Conservation (phyloP, 2,113 vertebrate species). For the Anguilla rostrata region DNA sequence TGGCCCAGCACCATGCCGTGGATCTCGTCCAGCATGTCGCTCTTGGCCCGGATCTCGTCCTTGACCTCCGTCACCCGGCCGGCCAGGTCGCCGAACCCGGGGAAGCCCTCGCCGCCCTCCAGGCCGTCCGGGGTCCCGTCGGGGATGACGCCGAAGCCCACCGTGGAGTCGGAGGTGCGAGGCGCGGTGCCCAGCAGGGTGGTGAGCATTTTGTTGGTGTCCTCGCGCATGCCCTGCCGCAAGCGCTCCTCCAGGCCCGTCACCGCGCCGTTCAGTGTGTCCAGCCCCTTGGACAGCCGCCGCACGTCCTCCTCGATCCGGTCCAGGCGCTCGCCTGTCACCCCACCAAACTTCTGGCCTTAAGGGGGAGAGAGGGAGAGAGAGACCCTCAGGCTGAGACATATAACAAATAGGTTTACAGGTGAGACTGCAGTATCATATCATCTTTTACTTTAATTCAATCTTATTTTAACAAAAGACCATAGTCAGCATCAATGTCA, state of each 20-base stretch:
- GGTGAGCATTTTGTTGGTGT: constrained; percentile 80
- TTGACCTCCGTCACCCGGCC: constrained; percentile 88
- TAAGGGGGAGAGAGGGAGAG: constrained; percentile 22
- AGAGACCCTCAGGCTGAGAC: neutral
- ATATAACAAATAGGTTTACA: neutral
- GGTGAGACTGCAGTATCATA: neutral
- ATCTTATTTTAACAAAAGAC: neutral
- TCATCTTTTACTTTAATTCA: too few species aligned
- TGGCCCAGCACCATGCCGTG: constrained; percentile 89
- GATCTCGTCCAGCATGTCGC: constrained; percentile 84
- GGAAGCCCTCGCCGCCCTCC: constrained; percentile 66
- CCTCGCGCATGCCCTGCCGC: constrained; percentile 78
- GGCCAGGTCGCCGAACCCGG: constrained; percentile 78
- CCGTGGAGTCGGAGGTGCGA: constrained; percentile 59
- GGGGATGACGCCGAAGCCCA: constrained; percentile 83
- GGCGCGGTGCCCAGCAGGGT: constrained; percentile 71
- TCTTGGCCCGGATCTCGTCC: constrained; percentile 82
- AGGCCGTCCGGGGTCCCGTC: constrained; percentile 74
- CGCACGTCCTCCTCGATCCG: constrained; percentile 86
- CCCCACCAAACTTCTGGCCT: constrained; percentile 76
- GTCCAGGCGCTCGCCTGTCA: constrained; percentile 86
- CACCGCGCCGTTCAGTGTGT: constrained; percentile 79
- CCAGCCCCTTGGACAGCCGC: constrained; percentile 80
- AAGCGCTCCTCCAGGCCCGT: constrained; percentile 79
- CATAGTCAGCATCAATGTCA: neutral